phyloP scores from a whole-genome alignment of 92 coral and sea anemone genomes.

The Epizoanthus illoricatus region DNA sequence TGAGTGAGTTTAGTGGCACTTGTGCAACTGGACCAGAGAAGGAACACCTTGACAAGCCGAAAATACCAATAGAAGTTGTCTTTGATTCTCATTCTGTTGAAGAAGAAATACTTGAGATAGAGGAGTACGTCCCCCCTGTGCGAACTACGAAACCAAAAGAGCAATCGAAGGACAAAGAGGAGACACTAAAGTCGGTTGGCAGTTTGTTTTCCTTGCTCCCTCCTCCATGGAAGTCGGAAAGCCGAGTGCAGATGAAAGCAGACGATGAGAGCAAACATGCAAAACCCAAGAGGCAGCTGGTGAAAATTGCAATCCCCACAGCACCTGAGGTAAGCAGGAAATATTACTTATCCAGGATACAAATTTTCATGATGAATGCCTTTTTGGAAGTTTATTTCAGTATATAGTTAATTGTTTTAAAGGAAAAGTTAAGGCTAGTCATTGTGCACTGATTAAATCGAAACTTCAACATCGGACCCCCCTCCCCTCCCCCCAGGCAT shows the following conservation, averaged over 20 bases:
- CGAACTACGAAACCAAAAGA: constrained; percentile 44
- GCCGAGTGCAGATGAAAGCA: constrained; percentile 48
- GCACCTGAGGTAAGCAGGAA: constrained; percentile 57
- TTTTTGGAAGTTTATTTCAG: no score
- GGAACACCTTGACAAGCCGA: neutral
- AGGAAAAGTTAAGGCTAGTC: no score
- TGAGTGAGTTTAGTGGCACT: neutral
- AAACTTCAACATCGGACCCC: no score
- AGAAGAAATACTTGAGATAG: constrained; percentile 76
- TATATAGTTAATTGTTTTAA: no score
- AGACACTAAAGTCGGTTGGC: constrained; percentile 80
- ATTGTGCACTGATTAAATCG: no score
- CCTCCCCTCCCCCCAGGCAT: no score
- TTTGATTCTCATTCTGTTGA: constrained; percentile 40
- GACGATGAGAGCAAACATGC: constrained; percentile 49
- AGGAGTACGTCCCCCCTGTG: constrained; percentile 68
- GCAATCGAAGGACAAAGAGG: constrained; percentile 22
- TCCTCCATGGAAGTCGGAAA: constrained; percentile 77
- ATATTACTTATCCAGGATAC: no score
- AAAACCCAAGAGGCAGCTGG: constrained; percentile 57
- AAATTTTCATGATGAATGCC: no score
- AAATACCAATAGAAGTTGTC: neutral
- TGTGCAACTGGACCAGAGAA: neutral
- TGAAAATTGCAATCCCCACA: constrained; percentile 77
- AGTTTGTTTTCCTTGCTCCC: constrained; percentile 90